Evolutionary conservation across 2,888 invertebrate genomes (phyloP), one percentile per base, ranked within the genome.

Genomic region (Athrips mouffetella): DNA sequence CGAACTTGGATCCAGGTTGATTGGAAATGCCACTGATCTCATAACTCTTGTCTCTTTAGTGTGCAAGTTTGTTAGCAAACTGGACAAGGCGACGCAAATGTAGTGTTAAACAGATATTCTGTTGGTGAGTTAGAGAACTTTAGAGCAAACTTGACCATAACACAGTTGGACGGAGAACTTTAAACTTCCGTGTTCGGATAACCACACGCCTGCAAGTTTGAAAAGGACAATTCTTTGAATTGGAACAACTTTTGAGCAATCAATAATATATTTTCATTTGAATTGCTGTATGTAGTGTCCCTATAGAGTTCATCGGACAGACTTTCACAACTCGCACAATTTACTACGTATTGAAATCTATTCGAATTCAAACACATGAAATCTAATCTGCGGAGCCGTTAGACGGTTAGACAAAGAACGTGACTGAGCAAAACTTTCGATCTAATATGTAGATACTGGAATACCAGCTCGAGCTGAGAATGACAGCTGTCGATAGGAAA

Each of bases 31-130:
- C 23, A 13, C 25, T 15, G 40, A 40, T 15, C 25, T 23, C 40
- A 25, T 40, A 40, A 40, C 40, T 40, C 40, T 23, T 25, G 40
- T 25, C 40, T 13, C 25, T 40, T 40, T 40, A 40, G 25, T 40
- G 37, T 20, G n/a, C 37, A 21, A 37, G 37, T 37, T 37, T 11
- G 37, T 8, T 7, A 10, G 21, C 18, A n/a, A 11, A 37, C 37
- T 3, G 31, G 31, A 31, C 15, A 7, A 13, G 31, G 13, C 15
- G 31, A 31, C 15, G 31, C 31, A 31, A 31, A 31, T 31, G 31
- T 15, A 15, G 31, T 31, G 15, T 31, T 15, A 4, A 31, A 31
- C 11, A 30, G 30, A 30, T 30, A 31, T 31, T 31, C 31, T 15
- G 31, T 35, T 18, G 16, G 18, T 2, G 33, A 35, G 33, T 16